phyloP scores from a whole-genome alignment of 2,113 vertebrate species.

The Tychaedon coryphoeus region DNA sequence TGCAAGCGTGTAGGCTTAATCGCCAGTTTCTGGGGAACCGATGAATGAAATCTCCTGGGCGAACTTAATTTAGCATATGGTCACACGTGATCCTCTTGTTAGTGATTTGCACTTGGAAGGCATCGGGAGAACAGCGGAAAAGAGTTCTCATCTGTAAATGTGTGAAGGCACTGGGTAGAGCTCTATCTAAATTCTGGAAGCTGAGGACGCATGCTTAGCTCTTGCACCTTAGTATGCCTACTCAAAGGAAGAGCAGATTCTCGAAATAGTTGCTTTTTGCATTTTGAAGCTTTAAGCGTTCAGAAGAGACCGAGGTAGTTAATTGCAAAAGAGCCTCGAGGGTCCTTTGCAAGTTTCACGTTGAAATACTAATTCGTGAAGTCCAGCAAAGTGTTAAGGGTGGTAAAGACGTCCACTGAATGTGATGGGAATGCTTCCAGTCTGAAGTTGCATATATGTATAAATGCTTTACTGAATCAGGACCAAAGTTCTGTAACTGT shows the following conservation, averaged over 20 bases:
- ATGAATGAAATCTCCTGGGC: slow-evolving; percentile 32
- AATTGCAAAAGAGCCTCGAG: background rate
- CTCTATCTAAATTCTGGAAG: background rate
- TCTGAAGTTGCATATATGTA: background rate
- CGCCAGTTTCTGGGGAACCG: background rate
- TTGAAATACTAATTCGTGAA: background rate
- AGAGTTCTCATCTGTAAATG: background rate
- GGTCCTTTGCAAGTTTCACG: background rate
- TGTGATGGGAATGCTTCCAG: background rate
- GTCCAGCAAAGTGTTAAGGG: background rate
- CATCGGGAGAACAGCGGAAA: background rate
- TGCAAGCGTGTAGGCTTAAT: background rate
- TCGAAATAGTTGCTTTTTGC: background rate
- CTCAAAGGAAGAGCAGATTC: background rate
- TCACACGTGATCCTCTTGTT: background rate
- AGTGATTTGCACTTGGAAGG: background rate
- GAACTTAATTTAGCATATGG: background rate
- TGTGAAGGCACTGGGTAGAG: background rate
- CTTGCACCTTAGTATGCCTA: background rate
- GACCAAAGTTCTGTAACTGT: background rate
- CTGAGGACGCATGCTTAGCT: background rate
- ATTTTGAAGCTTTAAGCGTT: background rate
- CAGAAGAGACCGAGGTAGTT: background rate
- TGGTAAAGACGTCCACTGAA: background rate
- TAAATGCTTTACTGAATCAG: background rate